Conservation (phyloP, 1,140 invertebrate species). For the Drosophila arizonae region DNA sequence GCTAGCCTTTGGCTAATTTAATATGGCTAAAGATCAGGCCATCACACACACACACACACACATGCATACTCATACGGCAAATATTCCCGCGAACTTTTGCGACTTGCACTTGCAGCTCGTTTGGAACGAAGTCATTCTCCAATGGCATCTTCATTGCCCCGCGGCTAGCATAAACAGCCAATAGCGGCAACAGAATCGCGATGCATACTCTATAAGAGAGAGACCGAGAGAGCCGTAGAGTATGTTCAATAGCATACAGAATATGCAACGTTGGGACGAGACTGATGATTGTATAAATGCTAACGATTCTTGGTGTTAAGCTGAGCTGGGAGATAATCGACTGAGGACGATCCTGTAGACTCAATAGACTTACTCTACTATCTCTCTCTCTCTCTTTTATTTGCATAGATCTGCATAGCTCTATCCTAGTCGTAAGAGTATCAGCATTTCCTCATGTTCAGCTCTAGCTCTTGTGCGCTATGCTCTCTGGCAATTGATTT, state of each 20-base stretch:
- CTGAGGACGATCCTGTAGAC: too few relatives aligned
- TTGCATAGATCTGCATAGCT: not conserved
- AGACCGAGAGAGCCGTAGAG: not conserved
- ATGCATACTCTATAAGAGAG: slow-evolving; percentile 3
- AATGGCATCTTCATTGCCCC: slow-evolving; percentile 32
- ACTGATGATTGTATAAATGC: too few relatives aligned
- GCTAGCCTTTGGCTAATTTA: slow-evolving; percentile 76
- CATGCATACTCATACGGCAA: slow-evolving; percentile 23
- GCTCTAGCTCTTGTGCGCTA: slow-evolving; percentile 38
- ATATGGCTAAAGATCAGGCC: slow-evolving; percentile 77
- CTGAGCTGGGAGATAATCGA: too few relatives aligned
- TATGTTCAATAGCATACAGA: not conserved
- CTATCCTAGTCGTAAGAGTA: not conserved
- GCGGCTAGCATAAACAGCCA: slow-evolving; percentile 47
- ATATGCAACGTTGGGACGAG: not conserved
- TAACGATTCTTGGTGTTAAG: too few relatives aligned
- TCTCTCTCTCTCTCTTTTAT: too few relatives aligned
- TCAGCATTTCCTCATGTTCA: not conserved
- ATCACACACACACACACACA: slow-evolving; percentile 28
- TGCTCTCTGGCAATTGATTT: slow-evolving; percentile 75
- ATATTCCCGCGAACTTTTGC: slow-evolving; percentile 75
- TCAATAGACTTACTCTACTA: too few relatives aligned
- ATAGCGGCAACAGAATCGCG: slow-evolving; percentile 35
- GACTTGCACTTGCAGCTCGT: slow-evolving; percentile 62
- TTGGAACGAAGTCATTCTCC: slow-evolving; percentile 37